Base-by-base conservation (phyloP, 2,113 vertebrate genomes). In the Eulemur macaco region DNA sequence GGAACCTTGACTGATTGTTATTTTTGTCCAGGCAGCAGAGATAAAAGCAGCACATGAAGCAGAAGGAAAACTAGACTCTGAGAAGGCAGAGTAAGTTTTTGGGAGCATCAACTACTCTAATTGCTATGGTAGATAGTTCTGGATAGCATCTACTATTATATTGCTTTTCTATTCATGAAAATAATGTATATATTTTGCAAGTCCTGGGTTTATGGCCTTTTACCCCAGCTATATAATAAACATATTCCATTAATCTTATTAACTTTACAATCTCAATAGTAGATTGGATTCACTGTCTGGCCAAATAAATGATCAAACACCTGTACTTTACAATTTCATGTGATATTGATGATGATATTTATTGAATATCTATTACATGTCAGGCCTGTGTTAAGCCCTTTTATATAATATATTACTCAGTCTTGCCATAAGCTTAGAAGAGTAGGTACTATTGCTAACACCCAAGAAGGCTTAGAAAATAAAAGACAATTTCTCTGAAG, bases 41-140 rank as follows among this genome's bases (percentile, higher is more conserved):
- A 99, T 98, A 92, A 98, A 98, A 88, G 99, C 97, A 81, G 97
- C 98, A 66, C 86, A 96, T 89, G 99, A 99, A 91, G 97, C 96
- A 92, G 99, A 99, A 97, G 98, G 98, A 97, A 99, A 99, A 98
- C 97, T 98, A 17, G 99, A 99, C 95, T 98, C 99, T 10, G 99
- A 99, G 98, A 99, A 99, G 95, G 99, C 99, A 37, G 99, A 99
- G 99, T 99, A 98, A 99, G 99, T 99, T 85, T 84, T 77, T 27
- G 9, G 89, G 37, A 37, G 42, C 69, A 3, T 74, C 18, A 15
- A 8, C 45, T n/a, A 11, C 27, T 71, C 86, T 39, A 6, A 81
- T 2, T 12, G n/a, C 64, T 78, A 6, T 13, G 29, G 27, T 39
- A 39, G 47, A 58, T 47, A 77, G 45, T 99, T 82, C 60, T 76